Evolutionary conservation across 2,113 vertebrate species (phyloP), one percentile per base, ranked within the genome.

Genomic region (Aleadryas rufinucha): DNA sequence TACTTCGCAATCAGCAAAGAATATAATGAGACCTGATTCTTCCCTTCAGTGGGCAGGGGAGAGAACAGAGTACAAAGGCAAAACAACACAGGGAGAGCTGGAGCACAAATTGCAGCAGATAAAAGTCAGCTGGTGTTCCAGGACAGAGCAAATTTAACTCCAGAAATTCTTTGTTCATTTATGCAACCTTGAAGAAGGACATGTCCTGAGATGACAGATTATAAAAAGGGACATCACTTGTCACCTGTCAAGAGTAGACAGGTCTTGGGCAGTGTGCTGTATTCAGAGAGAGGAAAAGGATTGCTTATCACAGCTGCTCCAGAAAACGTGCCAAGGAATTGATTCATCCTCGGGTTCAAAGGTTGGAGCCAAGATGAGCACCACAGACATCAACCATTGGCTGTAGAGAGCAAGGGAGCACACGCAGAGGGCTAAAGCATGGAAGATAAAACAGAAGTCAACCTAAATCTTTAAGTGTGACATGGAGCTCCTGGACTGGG

Each of bases 11-110:
- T 69, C 42, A 87, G 66, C 76, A 93, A 94, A 84, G 19, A 85
- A 39, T 59, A 69, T 50, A 80, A 92, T 72, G 74, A 93, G 78
- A 77, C 31, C 50, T 74, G 59, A 37, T 94, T 79, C 87, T 72
- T 69, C 56, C 45, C 54, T 72, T 75, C 61, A 49, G 47, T 11
- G 9, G 33, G 65, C 31, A 70, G 71, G 83, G 37, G 10, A 80
- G 56, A 95, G 61, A 71, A 60, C 17, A 57, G 3, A 65, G 16
- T 50, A 60, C 59, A 94, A 85, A 90, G 52, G 35, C 17, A 82
- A 87, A 84, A 81, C 71, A 93, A 70, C 54, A 77, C 3, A 53
- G 54, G 47, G 21, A 65, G 23, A 86, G 30, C 26, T 57, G 72
- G 14, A 63, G 49, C 44, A 57, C 44, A 91, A 79, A 60, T 42